phyloP scores from a whole-genome alignment of 2,113 vertebrate species.

The Micronycteris hirsuta region DNA sequence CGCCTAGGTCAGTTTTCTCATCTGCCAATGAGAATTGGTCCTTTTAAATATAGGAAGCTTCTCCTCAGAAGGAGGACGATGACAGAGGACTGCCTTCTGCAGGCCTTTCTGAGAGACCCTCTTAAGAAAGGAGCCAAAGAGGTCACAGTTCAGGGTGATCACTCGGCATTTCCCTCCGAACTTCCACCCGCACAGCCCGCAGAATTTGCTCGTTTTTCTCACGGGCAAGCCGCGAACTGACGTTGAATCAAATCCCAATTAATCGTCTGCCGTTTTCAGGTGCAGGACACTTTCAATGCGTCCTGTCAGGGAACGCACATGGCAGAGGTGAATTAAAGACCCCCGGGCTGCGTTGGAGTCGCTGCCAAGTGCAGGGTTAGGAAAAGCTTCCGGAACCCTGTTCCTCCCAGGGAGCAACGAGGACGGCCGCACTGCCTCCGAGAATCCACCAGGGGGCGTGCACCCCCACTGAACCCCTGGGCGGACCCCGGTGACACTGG shows the following conservation, averaged over 20 bases:
- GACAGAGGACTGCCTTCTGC: accelerated
- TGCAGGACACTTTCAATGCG: accelerated
- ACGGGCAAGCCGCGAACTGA: background rate
- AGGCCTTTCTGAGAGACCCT: accelerated
- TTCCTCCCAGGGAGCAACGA: accelerated
- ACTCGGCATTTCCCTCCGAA: background rate
- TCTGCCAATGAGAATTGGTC: background rate
- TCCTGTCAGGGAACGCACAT: accelerated
- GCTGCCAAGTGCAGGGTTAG: accelerated
- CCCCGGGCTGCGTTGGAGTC: accelerated
- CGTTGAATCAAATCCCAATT: background rate
- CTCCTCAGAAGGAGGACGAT: accelerated
- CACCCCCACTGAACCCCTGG: background rate
- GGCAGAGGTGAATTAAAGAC: background rate
- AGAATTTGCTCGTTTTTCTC: background rate
- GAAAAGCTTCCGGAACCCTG: too few species aligned
- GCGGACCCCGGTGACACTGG: accelerated
- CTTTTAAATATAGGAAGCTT: background rate
- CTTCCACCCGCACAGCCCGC: background rate
- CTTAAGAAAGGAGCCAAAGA: accelerated
- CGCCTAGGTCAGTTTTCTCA: accelerated
- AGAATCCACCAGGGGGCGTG: conserved; percentile 58
- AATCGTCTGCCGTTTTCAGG: background rate
- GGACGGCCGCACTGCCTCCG: accelerated
- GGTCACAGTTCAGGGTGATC: accelerated